Evolutionary conservation across 1,140 invertebrate species (phyloP).

Genomic region (Hylaeus anthracinus): DNA sequence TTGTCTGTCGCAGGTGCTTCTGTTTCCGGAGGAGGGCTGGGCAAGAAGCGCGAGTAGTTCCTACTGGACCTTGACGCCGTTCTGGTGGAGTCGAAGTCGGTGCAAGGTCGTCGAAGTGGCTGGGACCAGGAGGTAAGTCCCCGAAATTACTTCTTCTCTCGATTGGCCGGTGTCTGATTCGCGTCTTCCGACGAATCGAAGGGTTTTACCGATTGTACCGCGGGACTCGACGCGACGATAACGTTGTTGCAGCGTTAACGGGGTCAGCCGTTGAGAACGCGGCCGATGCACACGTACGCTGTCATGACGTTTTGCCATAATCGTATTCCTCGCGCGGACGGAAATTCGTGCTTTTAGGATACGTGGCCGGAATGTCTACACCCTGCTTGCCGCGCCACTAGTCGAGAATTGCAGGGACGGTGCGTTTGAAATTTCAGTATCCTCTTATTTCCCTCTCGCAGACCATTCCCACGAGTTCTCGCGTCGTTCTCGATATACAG

Average conservation of each 20-base stretch:
- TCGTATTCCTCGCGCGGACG: slow-evolving; percentile 49
- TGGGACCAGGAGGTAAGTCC: slow-evolving; percentile 86
- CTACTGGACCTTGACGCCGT: slow-evolving; percentile 92
- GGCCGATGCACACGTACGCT: slow-evolving; percentile 19
- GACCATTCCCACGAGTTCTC: not conserved
- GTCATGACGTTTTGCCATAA: slow-evolving; percentile 42
- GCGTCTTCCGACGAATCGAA: too few relatives aligned
- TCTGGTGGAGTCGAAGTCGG: slow-evolving; percentile 90
- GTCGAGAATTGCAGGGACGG: slow-evolving; percentile 18
- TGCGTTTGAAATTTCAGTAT: not conserved
- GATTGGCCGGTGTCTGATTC: not conserved
- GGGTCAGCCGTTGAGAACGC: slow-evolving; percentile 36
- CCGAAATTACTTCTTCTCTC: not conserved
- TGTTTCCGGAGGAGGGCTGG: slow-evolving; percentile 94
- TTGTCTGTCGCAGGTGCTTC: slow-evolving; percentile 84
- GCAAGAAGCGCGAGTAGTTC: slow-evolving; percentile 90
- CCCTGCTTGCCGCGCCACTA: too few relatives aligned
- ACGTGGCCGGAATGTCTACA: slow-evolving; percentile 31
- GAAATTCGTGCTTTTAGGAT: slow-evolving; percentile 36
- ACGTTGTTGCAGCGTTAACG: slow-evolving; percentile 55
- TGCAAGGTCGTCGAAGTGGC: slow-evolving; percentile 92
- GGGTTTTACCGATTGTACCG: too few relatives aligned
- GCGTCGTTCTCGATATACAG: not conserved
- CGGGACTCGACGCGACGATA: not conserved
- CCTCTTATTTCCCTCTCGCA: slow-evolving; percentile 4